phyloP scores from a whole-genome alignment of 2,888 invertebrate genomes.

The Sclerodermus sp. region DNA sequence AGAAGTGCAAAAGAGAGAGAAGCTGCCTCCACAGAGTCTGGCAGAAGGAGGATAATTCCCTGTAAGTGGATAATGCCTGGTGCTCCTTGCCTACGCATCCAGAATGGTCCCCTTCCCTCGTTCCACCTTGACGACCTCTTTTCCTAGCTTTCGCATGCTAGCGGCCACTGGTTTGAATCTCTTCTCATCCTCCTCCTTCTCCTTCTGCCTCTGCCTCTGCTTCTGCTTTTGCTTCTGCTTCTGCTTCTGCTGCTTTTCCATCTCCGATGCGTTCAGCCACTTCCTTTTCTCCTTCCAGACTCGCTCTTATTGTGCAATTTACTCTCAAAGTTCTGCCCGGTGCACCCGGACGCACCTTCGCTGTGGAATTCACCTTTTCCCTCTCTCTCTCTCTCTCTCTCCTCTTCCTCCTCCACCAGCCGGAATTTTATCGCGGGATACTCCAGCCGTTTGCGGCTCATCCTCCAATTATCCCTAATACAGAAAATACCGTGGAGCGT shows the following conservation, averaged over 20 bases:
- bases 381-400: constrained; percentile 13
- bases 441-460: constrained; percentile 36
- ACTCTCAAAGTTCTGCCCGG: constrained; percentile 33
- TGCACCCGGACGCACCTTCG: constrained; percentile 28
- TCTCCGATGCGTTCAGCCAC: constrained; percentile 13
- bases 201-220: constrained; percentile 10
- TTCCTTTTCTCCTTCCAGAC: constrained; percentile 10
- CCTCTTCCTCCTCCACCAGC: constrained; percentile 4
- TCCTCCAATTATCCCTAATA: constrained; percentile 45
- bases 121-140: constrained; percentile 3
- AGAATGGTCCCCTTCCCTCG: constrained; percentile 5
- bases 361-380: constrained; percentile 32
- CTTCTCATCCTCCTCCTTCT: constrained; percentile 4
- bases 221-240: no score
- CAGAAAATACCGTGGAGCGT: constrained; percentile 34
- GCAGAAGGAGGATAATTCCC: constrained; percentile 46
- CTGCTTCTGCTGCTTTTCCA: no score
- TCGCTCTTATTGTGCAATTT: constrained; percentile 28
- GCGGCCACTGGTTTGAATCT: not conserved
- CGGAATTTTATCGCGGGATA: constrained; percentile 35
- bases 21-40: constrained; percentile 20
- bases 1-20: constrained; percentile 12
- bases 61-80: constrained; percentile 52
- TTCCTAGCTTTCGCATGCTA: not conserved
- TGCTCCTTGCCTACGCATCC: constrained; percentile 48